Evolutionary conservation across 1,140 invertebrate species (phyloP).

Genomic region (Drosophila pandora): DNA sequence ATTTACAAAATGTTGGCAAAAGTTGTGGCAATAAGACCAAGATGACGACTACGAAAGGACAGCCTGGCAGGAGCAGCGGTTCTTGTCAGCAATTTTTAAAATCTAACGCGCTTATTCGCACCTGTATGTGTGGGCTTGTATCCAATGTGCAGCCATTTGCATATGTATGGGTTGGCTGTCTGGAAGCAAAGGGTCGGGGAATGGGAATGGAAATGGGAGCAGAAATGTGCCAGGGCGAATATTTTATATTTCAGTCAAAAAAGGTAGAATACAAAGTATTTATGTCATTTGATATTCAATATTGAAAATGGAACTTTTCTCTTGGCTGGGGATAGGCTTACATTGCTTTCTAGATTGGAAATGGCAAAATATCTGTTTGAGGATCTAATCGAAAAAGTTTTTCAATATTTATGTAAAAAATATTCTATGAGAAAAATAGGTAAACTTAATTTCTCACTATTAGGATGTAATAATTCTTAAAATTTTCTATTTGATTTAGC

Average conservation of each 20-base stretch:
- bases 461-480: too few species aligned
- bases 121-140: conserved; percentile 44
- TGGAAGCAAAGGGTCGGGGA: conserved; percentile 5
- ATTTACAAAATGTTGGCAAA: conserved; percentile 74
- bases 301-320: conserved; percentile 20
- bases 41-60: conserved; percentile 40
- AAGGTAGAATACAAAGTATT: conserved; percentile 9
- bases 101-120: conserved; percentile 73
- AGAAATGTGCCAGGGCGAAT: conserved; percentile 21
- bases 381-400: not conserved
- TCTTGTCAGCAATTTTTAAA: conserved; percentile 61
- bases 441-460: too few species aligned
- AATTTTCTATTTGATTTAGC: too few species aligned
- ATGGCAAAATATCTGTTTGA: not conserved
- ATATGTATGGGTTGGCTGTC: conserved; percentile 36
- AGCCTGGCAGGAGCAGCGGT: conserved; percentile 9
- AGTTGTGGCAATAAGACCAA: conserved; percentile 69
- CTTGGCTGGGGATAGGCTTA: not conserved
- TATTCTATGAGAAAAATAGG: too few species aligned
- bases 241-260: conserved; percentile 23
- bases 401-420: not conserved
- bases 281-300: conserved; percentile 28
- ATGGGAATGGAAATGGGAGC: too few species aligned
- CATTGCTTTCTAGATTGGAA: conserved; percentile 15
- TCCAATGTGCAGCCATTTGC: conserved; percentile 13